A percentile compares a stretch with the other conserved stretches of the same genome.
These are phyloP conservation scores for Aethes cnicana DNA, from an alignment of 2,888 invertebrate genomes.

Conservation along the genomic window DNA sequence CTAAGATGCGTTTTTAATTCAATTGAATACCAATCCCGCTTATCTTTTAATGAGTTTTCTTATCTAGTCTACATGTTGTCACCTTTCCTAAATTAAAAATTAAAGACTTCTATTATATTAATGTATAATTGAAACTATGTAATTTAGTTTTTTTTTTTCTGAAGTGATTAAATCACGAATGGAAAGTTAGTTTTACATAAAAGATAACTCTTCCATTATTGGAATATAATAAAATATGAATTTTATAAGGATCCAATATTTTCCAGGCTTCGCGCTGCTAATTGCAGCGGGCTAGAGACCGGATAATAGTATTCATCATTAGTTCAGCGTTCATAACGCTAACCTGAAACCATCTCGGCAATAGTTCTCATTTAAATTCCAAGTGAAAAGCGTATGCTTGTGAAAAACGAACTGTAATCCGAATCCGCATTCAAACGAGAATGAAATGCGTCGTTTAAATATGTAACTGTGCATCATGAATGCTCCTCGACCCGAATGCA, in stretches of 20 bases:
- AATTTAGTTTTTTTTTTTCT: no score
- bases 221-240: neutral
- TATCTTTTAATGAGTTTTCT: no score
- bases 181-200: no score
- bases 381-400: neutral
- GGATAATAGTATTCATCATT: slow-evolving; percentile 48
- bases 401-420: slow-evolving; percentile 1
- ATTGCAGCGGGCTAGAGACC: slow-evolving; percentile 46
- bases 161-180: no score
- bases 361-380: neutral
- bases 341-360: slow-evolving; percentile 13
- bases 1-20: slow-evolving; percentile 33
- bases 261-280: slow-evolving; percentile 49
- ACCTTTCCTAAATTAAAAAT: no score
- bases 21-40: no score
- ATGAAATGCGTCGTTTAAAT: slow-evolving; percentile 18
- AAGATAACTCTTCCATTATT: neutral
- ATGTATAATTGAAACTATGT: no score
- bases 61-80: no score
- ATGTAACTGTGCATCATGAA: slow-evolving; percentile 20
- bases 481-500: slow-evolving; percentile 22
- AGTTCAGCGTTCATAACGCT: slow-evolving; percentile 33
- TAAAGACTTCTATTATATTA: no score
- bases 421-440: slow-evolving; percentile 11
- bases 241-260: slow-evolving; percentile 51